Base-by-base conservation (phyloP, 2,113 vertebrate genomes). In the Merops nubicus region DNA sequence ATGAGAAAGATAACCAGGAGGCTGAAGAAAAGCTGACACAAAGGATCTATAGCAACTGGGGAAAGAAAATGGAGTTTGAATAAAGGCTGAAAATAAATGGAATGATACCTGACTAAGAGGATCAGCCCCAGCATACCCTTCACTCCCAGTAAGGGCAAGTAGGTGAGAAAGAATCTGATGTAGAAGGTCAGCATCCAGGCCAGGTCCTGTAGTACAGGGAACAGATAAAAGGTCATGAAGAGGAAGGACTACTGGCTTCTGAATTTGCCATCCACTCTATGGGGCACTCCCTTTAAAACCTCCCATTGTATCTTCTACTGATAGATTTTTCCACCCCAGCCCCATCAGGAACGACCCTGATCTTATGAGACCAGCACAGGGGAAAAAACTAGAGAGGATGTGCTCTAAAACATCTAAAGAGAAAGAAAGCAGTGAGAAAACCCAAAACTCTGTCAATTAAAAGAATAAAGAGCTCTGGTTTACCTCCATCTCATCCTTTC, bases 171-270 rank as follows among this genome's bases (percentile, higher is more conserved):
- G 85, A 98, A 85, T 23, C 98, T 95, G 57, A 92, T 25, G 16
- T 98, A 98, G 97, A 98, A 98, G 69, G 94, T 97, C 93, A 97
- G 45, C 98, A 98, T 98, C 98, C 98, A 98, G 88, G 97, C 97
- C 96, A 98, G 48, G 91, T 98, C 98, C 98, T 98, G 92, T 3
- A 73, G 56, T 4, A 17, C 0, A 68, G 15, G 18, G 63, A 42
- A 72, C 38, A 95, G 43, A 56, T 11, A 80, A 70, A 88, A 73
- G 16, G 34, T 76, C 15, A 48, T 45, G 56, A 85, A 53, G 42
- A 89, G 23, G 31, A 60, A 31, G 16, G 53, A 91, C 8, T 75
- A 81, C 11, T 62, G 40, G 19, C 21, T 79, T 73, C 38, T 56
- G 15, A 78, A 80, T 62, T 86, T 36, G 79, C 57, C 53, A 40